These are phyloP conservation scores for Ephialtes manifestator DNA, from an alignment of 2,888 invertebrate genomes.

Conservation along the genomic window DNA sequence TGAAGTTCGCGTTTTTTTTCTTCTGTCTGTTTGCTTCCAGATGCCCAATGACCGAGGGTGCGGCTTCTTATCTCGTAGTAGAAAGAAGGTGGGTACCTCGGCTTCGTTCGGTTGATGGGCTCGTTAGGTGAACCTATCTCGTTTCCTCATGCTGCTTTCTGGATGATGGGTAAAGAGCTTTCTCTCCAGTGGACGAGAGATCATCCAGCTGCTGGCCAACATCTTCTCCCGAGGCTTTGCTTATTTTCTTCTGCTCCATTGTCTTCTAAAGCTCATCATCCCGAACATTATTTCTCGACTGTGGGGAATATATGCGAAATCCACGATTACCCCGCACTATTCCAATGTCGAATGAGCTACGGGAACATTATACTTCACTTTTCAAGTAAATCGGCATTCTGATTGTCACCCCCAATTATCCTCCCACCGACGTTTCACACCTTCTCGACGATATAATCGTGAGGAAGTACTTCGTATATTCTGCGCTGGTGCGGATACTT, in stretches of 20 bases:
- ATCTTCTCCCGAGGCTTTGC: conserved; percentile 11
- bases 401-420: no score
- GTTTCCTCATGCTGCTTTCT: conserved; percentile 22
- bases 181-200: conserved; percentile 11
- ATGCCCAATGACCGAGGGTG: conserved; percentile 49
- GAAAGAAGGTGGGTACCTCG: conserved; percentile 49
- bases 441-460: no score
- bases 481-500: not conserved
- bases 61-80: conserved; percentile 56
- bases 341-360: not conserved
- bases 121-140: conserved; percentile 57
- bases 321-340: not conserved
- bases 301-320: not conserved
- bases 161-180: conserved; percentile 15
- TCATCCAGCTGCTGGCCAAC: conserved; percentile 40
- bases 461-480: not conserved
- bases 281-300: not conserved
- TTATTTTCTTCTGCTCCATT: conserved; percentile 30
- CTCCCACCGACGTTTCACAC: no score
- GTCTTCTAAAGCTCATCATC: conserved; percentile 38
- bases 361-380: no score
- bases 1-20: conserved; percentile 21
- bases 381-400: no score
- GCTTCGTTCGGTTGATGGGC: conserved; percentile 56
- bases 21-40: conserved; percentile 25